Base-by-base conservation (phyloP, 2,113 vertebrate species). In the Phainopepla nitens region DNA sequence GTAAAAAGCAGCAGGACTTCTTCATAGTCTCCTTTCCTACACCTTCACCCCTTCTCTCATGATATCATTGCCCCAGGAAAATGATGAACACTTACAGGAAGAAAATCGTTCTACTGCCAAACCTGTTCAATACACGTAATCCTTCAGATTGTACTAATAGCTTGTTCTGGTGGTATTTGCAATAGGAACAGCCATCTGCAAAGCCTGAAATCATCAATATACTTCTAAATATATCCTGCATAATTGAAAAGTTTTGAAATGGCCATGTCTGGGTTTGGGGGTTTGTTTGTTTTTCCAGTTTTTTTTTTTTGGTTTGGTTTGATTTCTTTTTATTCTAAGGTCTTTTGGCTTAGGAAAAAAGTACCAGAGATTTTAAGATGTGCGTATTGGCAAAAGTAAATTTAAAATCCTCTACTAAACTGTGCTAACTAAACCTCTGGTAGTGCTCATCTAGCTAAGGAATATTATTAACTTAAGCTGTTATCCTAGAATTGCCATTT, bases 41-140 rank as follows among this genome's bases (percentile, higher is more conserved):
- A 11, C 36, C 54, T 92, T 77, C 68, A 77, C 41, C 23, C 25
- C 9, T 73, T 27, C 13, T 65, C 28, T 83, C 0, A 0, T 17
- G 41, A 49, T 28, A 53, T 28, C 49, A 33, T 50, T 42, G 22
- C 13, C 15, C 33, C 3, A 4, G 22, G 14, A 87, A 94, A 89
- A 35, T 2, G 11, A 77, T 12, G 35, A 89, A 75, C 1, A 1
- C 10, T 89, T 92, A 57, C 15, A 87, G 68, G 56, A 91, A 89
- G 51, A 83, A 92, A 80, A n/a, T 1, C 2, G 6, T 54, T 87
- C 49, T 56, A 15, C 44, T 92, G 68, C 57, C 82, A 91, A 87
- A 22, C 13, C 41, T 1, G 2, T 61, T 93, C 31, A 39, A 79
- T 58, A 49, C 35, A 18, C 0, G 0, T 47, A 60, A 60, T n/a